phyloP scores from a whole-genome alignment of 2,888 invertebrate species.

The Aporophyla lueneburgensis region DNA sequence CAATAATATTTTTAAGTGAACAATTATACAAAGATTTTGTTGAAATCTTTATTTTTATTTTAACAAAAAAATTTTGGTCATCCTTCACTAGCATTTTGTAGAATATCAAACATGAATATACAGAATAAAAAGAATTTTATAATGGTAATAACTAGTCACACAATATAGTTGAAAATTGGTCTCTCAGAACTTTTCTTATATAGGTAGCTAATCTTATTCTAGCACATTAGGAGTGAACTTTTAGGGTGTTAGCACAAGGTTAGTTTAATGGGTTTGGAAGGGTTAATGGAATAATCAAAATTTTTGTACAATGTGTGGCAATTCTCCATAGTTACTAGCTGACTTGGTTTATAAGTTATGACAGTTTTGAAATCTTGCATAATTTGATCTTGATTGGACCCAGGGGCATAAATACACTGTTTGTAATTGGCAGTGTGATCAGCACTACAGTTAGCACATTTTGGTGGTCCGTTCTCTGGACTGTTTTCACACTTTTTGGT shows the following conservation, averaged over 20 bases:
- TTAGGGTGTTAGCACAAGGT: neutral
- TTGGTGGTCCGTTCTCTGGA: constrained; percentile 69
- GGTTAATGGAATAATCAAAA: constrained; percentile 29
- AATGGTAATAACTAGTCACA: neutral
- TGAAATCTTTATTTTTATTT: constrained; percentile 27
- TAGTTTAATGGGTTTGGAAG: neutral
- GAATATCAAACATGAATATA: constrained; percentile 13
- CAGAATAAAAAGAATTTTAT: constrained; percentile 8
- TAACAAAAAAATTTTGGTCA: neutral
- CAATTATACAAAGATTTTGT: constrained; percentile 29
- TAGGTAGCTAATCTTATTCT: neutral
- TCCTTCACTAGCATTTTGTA: constrained; percentile 6
- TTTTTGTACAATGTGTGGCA: constrained; percentile 53
- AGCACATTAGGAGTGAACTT: neutral
- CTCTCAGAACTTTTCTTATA: neutral
- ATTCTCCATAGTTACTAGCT: constrained; percentile 58
- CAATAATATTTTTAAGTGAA: constrained; percentile 46
- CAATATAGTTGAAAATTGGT: neutral
- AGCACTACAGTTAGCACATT: constrained; percentile 80
- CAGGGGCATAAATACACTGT: constrained; percentile 73
- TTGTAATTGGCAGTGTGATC: constrained; percentile 79
- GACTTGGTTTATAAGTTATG: constrained; percentile 23
- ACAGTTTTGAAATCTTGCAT: constrained; percentile 47
- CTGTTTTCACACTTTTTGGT: constrained; percentile 76
- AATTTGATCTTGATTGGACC: constrained; percentile 61